Evolutionary conservation across 1,140 invertebrate genomes (phyloP).

Genomic region (Megathymus violae): DNA sequence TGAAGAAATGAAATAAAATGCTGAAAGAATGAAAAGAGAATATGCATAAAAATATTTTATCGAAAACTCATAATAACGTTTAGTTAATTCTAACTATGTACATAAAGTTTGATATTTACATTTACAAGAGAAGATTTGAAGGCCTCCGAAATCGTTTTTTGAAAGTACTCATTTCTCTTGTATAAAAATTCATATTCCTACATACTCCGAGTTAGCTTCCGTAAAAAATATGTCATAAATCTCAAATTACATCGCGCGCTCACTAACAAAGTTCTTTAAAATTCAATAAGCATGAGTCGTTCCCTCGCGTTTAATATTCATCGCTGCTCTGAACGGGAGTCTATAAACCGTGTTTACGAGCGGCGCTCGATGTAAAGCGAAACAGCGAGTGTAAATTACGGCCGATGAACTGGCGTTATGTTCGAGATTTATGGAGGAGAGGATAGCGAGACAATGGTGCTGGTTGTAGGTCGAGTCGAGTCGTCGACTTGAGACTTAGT

Average conservation of each 20-base stretch:
- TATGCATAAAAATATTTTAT: too few relatives aligned
- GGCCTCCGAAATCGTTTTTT: too few relatives aligned
- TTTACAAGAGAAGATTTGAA: too few relatives aligned
- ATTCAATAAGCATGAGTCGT: conserved; percentile 40
- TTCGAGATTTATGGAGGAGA: conserved; percentile 22
- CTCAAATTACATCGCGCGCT: conserved; percentile 31
- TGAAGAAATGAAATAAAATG: too few relatives aligned
- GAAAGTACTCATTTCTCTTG: neutral
- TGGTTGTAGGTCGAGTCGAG: conserved; percentile 21
- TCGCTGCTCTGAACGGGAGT: conserved; percentile 34
- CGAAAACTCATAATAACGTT: too few relatives aligned
- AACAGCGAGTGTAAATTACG: conserved; percentile 34
- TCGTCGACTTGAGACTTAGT: conserved; percentile 23
- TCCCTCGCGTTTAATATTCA: conserved; percentile 40
- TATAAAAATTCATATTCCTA: conserved; percentile 8
- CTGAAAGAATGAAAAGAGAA: too few relatives aligned
- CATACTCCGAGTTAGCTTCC: conserved; percentile 1
- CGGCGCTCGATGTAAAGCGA: conserved; percentile 37
- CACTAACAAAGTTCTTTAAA: conserved; percentile 38
- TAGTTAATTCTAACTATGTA: too few relatives aligned
- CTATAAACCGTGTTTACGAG: conserved; percentile 41
- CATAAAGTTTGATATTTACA: too few relatives aligned
- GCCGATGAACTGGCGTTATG: conserved; percentile 29
- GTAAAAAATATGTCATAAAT: conserved; percentile 31
- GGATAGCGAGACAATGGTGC: conserved; percentile 23